Percentiles rank a stretch among this genome's conserved stretches.
Conservation (phyloP, 2,888 invertebrate species). For the Charanyca ferruginea region DNA sequence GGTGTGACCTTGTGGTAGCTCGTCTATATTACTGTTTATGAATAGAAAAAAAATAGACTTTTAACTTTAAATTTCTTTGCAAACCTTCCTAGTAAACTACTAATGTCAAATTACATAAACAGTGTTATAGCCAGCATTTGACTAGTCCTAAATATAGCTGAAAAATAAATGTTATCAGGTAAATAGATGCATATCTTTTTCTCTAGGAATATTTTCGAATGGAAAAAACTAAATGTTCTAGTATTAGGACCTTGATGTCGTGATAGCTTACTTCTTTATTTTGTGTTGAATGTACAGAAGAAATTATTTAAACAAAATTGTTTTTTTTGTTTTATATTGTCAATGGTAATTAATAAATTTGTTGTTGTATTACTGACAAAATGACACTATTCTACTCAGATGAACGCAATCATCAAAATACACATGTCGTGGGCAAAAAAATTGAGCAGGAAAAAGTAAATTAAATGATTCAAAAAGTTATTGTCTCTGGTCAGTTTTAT, state of each 20-base stretch:
- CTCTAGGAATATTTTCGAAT: constrained; percentile 89
- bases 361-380: constrained; percentile 65
- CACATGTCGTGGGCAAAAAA: constrained; percentile 62
- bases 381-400: constrained; percentile 73
- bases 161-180: constrained; percentile 85
- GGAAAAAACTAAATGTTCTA: constrained; percentile 85
- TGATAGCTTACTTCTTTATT: constrained; percentile 82
- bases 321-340: constrained; percentile 54
- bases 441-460: constrained; percentile 45
- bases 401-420: constrained; percentile 59
- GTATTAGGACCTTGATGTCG: constrained; percentile 87
- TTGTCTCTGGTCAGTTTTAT: constrained; percentile 63
- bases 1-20: constrained; percentile 79
- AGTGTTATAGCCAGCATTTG: constrained; percentile 79
- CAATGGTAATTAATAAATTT: constrained; percentile 33
- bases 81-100: constrained; percentile 50
- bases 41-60: constrained; percentile 52
- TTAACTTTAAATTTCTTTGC: constrained; percentile 51
- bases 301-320: constrained; percentile 49
- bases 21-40: constrained; percentile 80
- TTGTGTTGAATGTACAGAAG: constrained; percentile 75
- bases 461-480: constrained; percentile 23
- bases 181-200: constrained; percentile 91
- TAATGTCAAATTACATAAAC: constrained; percentile 75
- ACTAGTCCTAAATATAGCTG: constrained; percentile 82